Evolutionary conservation across 2,797 vertebrate genomes (phyloP).

Genomic region (Perodicticus potto): DNA sequence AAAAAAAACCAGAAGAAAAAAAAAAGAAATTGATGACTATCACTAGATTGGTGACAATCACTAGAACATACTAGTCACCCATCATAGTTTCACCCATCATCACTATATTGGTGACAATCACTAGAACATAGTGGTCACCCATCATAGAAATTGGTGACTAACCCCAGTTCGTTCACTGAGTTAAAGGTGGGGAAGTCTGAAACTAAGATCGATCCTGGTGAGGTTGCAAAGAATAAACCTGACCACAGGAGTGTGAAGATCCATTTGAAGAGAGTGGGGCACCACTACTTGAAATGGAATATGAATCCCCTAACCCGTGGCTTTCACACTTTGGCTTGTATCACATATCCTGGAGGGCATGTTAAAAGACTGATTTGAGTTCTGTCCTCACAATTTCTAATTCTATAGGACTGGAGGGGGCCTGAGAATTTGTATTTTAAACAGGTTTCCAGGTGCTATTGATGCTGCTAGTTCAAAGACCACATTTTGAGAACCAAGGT

Average conservation of each 20-base stretch:
- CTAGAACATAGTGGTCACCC: background rate
- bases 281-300: background rate
- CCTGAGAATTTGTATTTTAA: conserved; percentile 45
- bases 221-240: conserved; percentile 12
- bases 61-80: background rate
- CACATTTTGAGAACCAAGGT: background rate
- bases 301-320: background rate
- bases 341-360: background rate
- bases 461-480: background rate
- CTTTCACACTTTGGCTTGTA: conserved; percentile 2
- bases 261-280: background rate
- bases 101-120: too few species aligned
- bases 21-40: too few species aligned
- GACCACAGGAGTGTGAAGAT: background rate
- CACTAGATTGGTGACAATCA: too few species aligned
- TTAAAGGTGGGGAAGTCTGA: background rate
- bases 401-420: background rate
- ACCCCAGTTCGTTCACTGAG: background rate
- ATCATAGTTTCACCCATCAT: background rate
- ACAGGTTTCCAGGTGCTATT: background rate
- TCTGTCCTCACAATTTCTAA: background rate
- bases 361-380: background rate
- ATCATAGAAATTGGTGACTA: conserved; percentile 1
- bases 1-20: too few species aligned
- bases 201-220: background rate